Conservation (phyloP, 1,140 invertebrate genomes). For the Maniola jurtina region DNA sequence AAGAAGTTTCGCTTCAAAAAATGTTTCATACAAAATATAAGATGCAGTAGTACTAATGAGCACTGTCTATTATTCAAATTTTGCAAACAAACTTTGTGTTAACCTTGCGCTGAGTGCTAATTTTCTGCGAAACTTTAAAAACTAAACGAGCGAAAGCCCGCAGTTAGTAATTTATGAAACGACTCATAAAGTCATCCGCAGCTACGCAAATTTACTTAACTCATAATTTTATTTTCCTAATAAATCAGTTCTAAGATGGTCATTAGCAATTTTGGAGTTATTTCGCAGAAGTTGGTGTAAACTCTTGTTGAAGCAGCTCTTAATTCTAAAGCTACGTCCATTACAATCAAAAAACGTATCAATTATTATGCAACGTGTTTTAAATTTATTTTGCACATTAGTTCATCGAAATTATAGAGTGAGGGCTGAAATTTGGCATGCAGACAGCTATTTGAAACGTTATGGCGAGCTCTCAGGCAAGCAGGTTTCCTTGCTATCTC, state of each 20-base stretch:
- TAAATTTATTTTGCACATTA: too few relatives aligned
- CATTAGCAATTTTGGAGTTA: conserved; percentile 30
- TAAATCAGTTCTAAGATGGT: conserved; percentile 33
- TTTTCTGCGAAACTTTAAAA: conserved; percentile 6
- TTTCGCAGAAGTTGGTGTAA: conserved; percentile 13
- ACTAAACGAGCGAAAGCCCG: conserved; percentile 1
- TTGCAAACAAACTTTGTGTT: background rate
- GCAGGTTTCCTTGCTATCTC: too few relatives aligned
- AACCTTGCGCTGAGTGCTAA: background rate
- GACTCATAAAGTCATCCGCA: conserved; percentile 19
- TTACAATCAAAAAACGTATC: too few relatives aligned
- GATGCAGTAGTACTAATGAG: too few relatives aligned
- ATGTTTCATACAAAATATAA: too few relatives aligned
- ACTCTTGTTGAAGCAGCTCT: conserved; percentile 8
- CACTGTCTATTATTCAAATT: background rate
- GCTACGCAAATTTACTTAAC: conserved; percentile 25
- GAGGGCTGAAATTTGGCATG: too few relatives aligned
- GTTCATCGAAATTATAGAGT: too few relatives aligned
- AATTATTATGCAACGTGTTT: too few relatives aligned
- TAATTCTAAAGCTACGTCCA: background rate
- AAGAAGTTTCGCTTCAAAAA: too few relatives aligned
- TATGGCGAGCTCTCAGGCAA: too few relatives aligned
- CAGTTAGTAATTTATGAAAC: conserved; percentile 11
- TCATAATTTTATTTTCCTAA: conserved; percentile 29
- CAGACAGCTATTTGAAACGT: too few relatives aligned